Conservation (phyloP, 1,140 invertebrate species). For the Teleopsis dalmanni region DNA sequence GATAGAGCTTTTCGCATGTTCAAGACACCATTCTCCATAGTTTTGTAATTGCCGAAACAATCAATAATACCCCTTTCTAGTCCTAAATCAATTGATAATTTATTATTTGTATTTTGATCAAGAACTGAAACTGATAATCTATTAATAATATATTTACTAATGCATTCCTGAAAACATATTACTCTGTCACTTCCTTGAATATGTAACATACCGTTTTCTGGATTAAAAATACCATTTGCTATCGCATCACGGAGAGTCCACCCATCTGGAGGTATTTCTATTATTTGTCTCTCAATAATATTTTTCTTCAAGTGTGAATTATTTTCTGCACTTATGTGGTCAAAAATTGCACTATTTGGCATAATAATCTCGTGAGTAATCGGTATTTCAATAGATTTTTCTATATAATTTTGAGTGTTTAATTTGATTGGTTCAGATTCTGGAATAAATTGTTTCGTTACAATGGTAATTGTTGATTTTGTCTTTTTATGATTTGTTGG, state of each 20-base stretch:
- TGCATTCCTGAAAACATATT: conserved; percentile 80
- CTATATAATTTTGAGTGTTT: conserved; percentile 45
- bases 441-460: conserved; percentile 38
- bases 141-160: conserved; percentile 78
- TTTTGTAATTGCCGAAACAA: conserved; percentile 64
- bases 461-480: conserved; percentile 43
- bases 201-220: conserved; percentile 71
- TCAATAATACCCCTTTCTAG: conserved; percentile 73
- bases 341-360: conserved; percentile 42
- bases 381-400: conserved; percentile 36
- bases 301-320: conserved; percentile 32
- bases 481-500: conserved; percentile 40
- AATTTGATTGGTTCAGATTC: conserved; percentile 42
- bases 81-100: conserved; percentile 64
- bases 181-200: conserved; percentile 80
- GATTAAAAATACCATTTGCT: conserved; percentile 67
- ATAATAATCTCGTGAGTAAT: conserved; percentile 36
- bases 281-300: conserved; percentile 43
- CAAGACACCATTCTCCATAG: conserved; percentile 48
- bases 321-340: conserved; percentile 46
- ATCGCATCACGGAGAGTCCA: conserved; percentile 75
- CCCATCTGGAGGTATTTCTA: conserved; percentile 71
- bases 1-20: conserved; percentile 76
- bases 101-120: conserved; percentile 62
- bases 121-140: conserved; percentile 69